These are phyloP conservation scores for Cepaea nemoralis DNA, from an alignment of 1,140 invertebrate genomes.

Conservation along the genomic window DNA sequence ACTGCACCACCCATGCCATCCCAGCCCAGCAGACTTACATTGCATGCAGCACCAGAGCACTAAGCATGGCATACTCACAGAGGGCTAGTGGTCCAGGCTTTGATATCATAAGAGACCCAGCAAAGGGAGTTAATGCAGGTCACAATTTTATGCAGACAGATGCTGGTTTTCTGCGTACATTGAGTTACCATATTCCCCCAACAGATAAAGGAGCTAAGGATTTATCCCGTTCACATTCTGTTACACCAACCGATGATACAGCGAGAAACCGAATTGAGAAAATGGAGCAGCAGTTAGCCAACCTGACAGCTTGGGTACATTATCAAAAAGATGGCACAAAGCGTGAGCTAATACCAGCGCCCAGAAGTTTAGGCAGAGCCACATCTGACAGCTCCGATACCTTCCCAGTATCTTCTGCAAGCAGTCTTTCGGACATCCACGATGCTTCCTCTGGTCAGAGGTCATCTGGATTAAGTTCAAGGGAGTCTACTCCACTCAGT, in stretches of 20 bases:
- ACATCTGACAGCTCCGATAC: conserved; percentile 57
- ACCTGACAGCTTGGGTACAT: conserved; percentile 94
- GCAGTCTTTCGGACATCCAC: conserved; percentile 57
- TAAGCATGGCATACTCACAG: conserved; percentile 52
- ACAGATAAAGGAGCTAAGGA: conserved; percentile 48
- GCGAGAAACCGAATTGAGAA: conserved; percentile 89
- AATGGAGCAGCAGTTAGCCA: conserved; percentile 96
- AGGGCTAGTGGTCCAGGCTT: conserved; percentile 52
- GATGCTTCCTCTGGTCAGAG: conserved; percentile 33
- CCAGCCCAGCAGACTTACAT: conserved; percentile 54
- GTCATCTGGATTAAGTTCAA: conserved; percentile 26
- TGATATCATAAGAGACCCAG: conserved; percentile 26
- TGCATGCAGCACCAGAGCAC: conserved; percentile 57
- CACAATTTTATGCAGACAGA: neutral
- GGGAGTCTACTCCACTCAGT: conserved; percentile 33
- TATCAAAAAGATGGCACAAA: conserved; percentile 30
- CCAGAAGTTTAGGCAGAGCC: conserved; percentile 45
- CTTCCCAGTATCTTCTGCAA: conserved; percentile 52
- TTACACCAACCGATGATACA: conserved; percentile 45
- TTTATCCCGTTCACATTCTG: conserved; percentile 56
- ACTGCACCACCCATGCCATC: conserved; percentile 45
- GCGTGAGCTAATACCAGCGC: conserved; percentile 79
- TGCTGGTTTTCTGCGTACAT: conserved; percentile 51
- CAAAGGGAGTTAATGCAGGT: neutral
- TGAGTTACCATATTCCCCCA: conserved; percentile 58